phyloP scores from a whole-genome alignment of 2,797 vertebrate species.

The Sciaenops ocellatus region DNA sequence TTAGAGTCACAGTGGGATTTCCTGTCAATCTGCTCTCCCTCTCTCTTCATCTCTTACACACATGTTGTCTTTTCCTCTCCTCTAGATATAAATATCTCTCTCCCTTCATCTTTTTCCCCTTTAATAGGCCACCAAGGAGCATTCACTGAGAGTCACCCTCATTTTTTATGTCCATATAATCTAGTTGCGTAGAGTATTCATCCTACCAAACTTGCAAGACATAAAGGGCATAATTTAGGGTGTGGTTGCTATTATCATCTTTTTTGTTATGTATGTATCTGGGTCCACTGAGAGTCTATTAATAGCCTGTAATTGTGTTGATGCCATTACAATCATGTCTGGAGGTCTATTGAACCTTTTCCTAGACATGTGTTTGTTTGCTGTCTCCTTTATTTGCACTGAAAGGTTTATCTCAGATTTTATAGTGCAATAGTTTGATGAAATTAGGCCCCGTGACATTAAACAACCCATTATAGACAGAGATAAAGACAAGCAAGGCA shows the following conservation, averaged over 20 bases:
- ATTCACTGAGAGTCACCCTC: conserved; percentile 32
- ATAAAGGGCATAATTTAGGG: conserved; percentile 21
- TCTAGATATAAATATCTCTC: conserved; percentile 55
- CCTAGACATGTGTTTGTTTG: conserved; percentile 41
- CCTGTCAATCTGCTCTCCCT: conserved; percentile 59
- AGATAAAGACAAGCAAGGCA: conserved; percentile 35
- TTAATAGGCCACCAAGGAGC: conserved; percentile 45
- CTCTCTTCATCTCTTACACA: conserved; percentile 19
- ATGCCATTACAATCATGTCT: conserved; percentile 41
- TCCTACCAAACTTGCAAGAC: conserved; percentile 13
- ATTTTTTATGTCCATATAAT: conserved; percentile 31
- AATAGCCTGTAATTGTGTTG: conserved; percentile 52
- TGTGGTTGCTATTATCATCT: conserved; percentile 30
- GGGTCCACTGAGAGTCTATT: conserved; percentile 43
- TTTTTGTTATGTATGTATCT: conserved; percentile 19
- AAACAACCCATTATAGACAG: conserved; percentile 33
- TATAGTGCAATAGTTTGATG: conserved; percentile 31
- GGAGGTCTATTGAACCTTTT: conserved; percentile 38
- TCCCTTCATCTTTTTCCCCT: conserved; percentile 30
- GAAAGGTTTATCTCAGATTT: conserved; percentile 49
- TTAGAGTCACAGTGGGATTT: conserved; percentile 62
- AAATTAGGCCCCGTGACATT: conserved; percentile 56
- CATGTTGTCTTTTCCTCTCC: conserved; percentile 52
- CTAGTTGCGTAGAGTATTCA: conserved; percentile 32
- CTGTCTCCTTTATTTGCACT: conserved; percentile 17